Evolutionary conservation across 2,113 vertebrate genomes (phyloP), one percentile per base, ranked within the genome.

Genomic region (Fulmarus glacialis): DNA sequence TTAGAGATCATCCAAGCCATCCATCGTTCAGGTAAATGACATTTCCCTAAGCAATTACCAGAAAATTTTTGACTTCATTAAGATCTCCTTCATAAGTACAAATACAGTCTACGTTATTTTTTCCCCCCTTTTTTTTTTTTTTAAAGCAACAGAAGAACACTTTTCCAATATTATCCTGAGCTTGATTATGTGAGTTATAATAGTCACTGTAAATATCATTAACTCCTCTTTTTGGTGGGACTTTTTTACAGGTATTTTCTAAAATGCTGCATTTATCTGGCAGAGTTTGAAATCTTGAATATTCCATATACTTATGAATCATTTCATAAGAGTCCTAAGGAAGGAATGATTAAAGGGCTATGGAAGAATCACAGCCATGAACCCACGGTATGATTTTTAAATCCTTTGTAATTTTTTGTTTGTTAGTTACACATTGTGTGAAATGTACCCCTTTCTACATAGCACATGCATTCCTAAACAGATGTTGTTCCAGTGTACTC

Each of bases 301-400:
- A 99, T 99, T 87, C 99, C 99, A 3, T 99, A 99, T 85, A 99
- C 99, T 1, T 98, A 99, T 26, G 99, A 99, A 91, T 98, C 99
- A 16, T 99, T 99, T 91, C 98, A 99, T 89, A 99, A 94, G 86
- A 99, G 99, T 72, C 98, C 99, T 5, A 99, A 99, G 96, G 99
- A 99, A 93, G 99, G 99, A 62, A 98, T 99, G 98, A 98, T 99
- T 64, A 99, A 99, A 92, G 99, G 99, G 17, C 97, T 99, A 0
- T 99, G 99, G 99, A 99, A 99, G 86, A 99, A 99, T 90, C 99
- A 99, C 97, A 99, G 98, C 82, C 99, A 99, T 0, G 99, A 99
- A 80, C 98, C 99, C 59, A 99, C 98, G 98, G 99, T 99, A 97
- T 15, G 50, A 42, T 67, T 84, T 70, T 40, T 15, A 55, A 86